Conservation (phyloP, 1,140 invertebrate genomes). For the Hirudo medicinalis region DNA sequence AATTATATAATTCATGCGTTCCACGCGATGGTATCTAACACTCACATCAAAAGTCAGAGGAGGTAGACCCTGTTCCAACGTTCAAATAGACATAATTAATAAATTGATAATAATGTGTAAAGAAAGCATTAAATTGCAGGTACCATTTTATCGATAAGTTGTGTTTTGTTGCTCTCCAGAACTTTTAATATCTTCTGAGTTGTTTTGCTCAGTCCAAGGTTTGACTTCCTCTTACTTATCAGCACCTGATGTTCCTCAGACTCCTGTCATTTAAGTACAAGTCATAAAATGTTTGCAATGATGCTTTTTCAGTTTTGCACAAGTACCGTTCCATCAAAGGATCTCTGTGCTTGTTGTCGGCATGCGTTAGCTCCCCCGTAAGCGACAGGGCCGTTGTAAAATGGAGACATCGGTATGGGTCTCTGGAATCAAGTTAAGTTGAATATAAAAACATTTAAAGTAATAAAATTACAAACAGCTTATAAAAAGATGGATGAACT, state of each 20-base stretch:
- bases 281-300: neutral
- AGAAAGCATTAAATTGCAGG: no score
- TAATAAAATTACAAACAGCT: no score
- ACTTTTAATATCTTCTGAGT: slow-evolving; percentile 5
- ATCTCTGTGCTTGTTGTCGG: neutral
- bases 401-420: neutral
- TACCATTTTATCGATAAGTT: no score
- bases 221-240: neutral
- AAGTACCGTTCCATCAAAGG: neutral
- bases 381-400: neutral
- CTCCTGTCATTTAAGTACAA: neutral
- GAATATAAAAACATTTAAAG: no score
- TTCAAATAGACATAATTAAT: no score
- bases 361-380: slow-evolving; percentile 3
- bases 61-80: no score
- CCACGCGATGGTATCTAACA: no score
- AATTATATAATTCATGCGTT: no score
- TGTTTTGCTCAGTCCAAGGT: slow-evolving; percentile 6
- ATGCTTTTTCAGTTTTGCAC: neutral
- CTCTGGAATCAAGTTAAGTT: neutral
- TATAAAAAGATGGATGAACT: no score
- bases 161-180: neutral
- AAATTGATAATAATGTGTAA: no score
- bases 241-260: neutral
- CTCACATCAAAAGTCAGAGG: no score